Percentiles rank a stretch among this genome's conserved stretches.
These are phyloP conservation scores for Smittia aterrima DNA, from an alignment of 2,888 invertebrate genomes.

Conservation along the genomic window DNA sequence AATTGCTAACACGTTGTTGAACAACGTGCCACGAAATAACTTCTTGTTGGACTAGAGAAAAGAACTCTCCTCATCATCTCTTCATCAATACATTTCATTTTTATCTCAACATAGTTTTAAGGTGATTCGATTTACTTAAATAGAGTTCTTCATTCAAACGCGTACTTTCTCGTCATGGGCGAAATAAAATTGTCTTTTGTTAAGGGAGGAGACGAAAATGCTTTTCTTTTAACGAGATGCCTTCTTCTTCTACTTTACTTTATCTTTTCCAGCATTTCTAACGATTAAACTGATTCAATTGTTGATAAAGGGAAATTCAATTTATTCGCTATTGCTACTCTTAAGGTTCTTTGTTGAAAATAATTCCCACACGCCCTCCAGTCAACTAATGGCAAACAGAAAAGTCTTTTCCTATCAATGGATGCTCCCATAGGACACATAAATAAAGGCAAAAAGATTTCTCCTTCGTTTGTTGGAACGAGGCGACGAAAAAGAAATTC, in stretches of 20 bases:
- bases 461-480: not conserved
- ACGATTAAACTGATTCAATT: slow-evolving; percentile 23
- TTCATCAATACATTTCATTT: not conserved
- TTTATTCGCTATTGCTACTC: not conserved
- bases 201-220: no score
- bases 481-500: slow-evolving; percentile 21
- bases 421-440: slow-evolving; percentile 7
- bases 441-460: slow-evolving; percentile 8
- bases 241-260: not conserved
- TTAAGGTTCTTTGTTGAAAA: not conserved
- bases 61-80: not conserved
- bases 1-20: slow-evolving; percentile 65
- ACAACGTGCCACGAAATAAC: slow-evolving; percentile 62
- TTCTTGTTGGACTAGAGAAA: slow-evolving; percentile 56
- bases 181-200: no score
- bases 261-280: not conserved
- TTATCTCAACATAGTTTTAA: not conserved
- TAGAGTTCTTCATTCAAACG: not conserved
- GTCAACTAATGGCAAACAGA: not conserved
- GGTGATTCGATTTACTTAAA: not conserved
- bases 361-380: not conserved
- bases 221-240: no score
- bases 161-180: no score
- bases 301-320: slow-evolving; percentile 33
- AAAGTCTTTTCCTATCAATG: not conserved